These are phyloP conservation scores for Hormaphis cornu DNA, from an alignment of 1,140 invertebrate species.

Conservation along the genomic window DNA sequence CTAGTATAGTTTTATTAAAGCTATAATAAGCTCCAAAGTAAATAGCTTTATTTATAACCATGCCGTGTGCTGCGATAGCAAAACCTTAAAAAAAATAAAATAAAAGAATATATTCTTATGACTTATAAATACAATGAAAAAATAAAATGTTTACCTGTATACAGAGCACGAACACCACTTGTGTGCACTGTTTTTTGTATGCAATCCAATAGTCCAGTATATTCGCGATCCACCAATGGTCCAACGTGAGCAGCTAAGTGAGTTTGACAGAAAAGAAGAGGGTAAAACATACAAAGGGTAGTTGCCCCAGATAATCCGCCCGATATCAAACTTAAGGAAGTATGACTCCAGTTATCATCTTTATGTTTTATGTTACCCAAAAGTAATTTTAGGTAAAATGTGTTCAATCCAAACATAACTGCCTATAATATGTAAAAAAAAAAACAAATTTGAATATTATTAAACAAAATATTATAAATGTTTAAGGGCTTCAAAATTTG, in stretches of 20 bases:
- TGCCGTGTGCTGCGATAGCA: conserved; percentile 20
- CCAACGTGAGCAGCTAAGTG: conserved; percentile 24
- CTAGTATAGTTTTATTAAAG: conserved; percentile 21
- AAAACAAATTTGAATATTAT: background rate
- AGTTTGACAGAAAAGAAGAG: conserved; percentile 21
- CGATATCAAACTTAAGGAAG: conserved; percentile 3
- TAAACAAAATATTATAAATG: background rate
- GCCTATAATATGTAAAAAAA: background rate
- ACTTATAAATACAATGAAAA: background rate
- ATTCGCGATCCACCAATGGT: conserved; percentile 19
- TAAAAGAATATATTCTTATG: background rate
- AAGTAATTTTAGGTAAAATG: conserved; percentile 23
- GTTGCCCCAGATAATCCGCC: conserved; percentile 17
- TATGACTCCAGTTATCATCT: conserved; percentile 15
- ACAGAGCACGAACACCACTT: conserved; percentile 8
- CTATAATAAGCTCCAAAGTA: conserved; percentile 29
- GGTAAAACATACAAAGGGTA: conserved; percentile 17
- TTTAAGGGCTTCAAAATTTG: too few relatives aligned
- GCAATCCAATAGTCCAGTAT: conserved; percentile 22
- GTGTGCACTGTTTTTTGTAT: conserved; percentile 27
- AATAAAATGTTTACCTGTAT: conserved; percentile 2
- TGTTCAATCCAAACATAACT: conserved; percentile 19
- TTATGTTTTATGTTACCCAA: conserved; percentile 21
- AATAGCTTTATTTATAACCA: conserved; percentile 25
- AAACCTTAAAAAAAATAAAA: background rate